phyloP scores from a whole-genome alignment of 2,797 vertebrate species.

The Salmo trutta region DNA sequence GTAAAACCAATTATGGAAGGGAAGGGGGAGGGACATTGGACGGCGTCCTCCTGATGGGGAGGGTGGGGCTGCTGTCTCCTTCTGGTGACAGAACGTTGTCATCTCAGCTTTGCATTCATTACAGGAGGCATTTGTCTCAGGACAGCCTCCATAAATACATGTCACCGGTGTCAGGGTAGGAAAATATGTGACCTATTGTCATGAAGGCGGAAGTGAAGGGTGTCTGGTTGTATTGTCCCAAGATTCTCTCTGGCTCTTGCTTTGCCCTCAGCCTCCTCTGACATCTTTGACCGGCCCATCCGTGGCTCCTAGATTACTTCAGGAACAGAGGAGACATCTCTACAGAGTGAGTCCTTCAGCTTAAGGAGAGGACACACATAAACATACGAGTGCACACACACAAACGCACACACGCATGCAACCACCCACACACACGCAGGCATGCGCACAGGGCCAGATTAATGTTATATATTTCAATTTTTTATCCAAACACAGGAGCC shows the following conservation, averaged over 20 bases:
- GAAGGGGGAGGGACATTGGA: slow-evolving; percentile 47
- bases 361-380: slow-evolving; percentile 13
- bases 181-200: slow-evolving; percentile 60
- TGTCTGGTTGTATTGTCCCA: slow-evolving; percentile 38
- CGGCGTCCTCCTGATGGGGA: slow-evolving; percentile 61
- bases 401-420: slow-evolving; percentile 21
- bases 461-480: too few species aligned
- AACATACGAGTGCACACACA: slow-evolving; percentile 3
- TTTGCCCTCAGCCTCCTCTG: slow-evolving; percentile 26
- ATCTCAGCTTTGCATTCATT: slow-evolving; percentile 79
- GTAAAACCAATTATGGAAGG: slow-evolving; percentile 87
- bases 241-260: slow-evolving; percentile 11
- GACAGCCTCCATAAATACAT: slow-evolving; percentile 79
- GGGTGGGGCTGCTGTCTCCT: slow-evolving; percentile 60
- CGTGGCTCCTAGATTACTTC: slow-evolving; percentile 14
- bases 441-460: too few species aligned
- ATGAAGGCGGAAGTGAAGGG: slow-evolving; percentile 39
- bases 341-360: slow-evolving; percentile 1
- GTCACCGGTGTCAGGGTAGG: slow-evolving; percentile 83
- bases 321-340: slow-evolving; percentile 7
- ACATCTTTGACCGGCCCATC: neutral
- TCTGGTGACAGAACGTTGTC: slow-evolving; percentile 84
- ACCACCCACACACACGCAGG: neutral
- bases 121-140: slow-evolving; percentile 80
- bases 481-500: too few species aligned